Conservation (phyloP, 1,140 invertebrate genomes). For the Lethrus apterus region DNA sequence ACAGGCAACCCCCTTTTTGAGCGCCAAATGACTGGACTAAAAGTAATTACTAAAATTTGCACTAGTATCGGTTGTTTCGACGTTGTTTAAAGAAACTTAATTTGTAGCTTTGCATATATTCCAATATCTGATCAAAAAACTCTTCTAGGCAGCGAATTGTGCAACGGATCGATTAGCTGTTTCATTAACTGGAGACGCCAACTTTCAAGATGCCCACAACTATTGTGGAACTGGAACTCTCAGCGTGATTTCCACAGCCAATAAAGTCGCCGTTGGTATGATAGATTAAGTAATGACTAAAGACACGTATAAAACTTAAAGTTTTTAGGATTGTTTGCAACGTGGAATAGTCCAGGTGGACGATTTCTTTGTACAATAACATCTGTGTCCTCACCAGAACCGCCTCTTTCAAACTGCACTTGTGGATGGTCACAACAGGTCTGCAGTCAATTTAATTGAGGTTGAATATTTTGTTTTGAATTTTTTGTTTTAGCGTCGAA, state of each 20-base stretch:
- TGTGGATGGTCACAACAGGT: slow-evolving; percentile 53
- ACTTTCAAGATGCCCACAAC: slow-evolving; percentile 38
- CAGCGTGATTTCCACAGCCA: slow-evolving; percentile 39
- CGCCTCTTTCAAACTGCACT: slow-evolving; percentile 36
- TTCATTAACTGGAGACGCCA: slow-evolving; percentile 43
- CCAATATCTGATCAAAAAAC: too few relatives aligned
- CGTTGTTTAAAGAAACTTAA: too few relatives aligned
- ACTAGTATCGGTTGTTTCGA: too few relatives aligned
- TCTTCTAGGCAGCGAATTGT: slow-evolving; percentile 42
- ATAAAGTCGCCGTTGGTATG: slow-evolving; percentile 42
- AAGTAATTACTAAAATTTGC: too few relatives aligned
- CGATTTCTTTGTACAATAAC: slow-evolving; percentile 45
- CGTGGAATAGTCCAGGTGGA: slow-evolving; percentile 39
- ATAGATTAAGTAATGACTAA: not conserved
- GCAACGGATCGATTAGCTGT: slow-evolving; percentile 43
- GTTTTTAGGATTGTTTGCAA: slow-evolving; percentile 39
- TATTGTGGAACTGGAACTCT: slow-evolving; percentile 49
- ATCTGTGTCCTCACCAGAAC: slow-evolving; percentile 27
- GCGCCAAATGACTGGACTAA: too few relatives aligned
- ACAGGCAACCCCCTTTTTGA: too few relatives aligned
- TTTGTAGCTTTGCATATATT: too few relatives aligned
- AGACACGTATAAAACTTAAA: not conserved
- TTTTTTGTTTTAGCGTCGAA: slow-evolving; percentile 43
- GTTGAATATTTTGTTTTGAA: slow-evolving; percentile 1
- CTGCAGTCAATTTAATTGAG: slow-evolving; percentile 2